Base-by-base conservation (phyloP, 1,140 invertebrate genomes). In the Diprion similis region DNA sequence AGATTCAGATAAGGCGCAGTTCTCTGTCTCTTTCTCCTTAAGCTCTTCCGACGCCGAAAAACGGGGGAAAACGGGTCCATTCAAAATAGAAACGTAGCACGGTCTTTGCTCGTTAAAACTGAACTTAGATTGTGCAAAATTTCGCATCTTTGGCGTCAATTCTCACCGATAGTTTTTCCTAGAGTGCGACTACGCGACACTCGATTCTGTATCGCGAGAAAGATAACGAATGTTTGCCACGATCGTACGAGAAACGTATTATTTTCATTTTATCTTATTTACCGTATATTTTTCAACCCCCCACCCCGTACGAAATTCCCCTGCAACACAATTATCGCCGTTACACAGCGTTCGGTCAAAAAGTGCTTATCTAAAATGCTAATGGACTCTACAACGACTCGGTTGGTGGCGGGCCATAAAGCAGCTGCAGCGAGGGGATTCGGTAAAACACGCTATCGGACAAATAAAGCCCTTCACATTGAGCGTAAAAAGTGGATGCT, bases 331-430 rank as follows among this genome's bases (percentile, higher is more conserved):
- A 59, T 59, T 59, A 59, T 59, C 51, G 51, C 51, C 24, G 24
- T 37, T 37, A 17, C 51, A 59, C 11, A 9, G n/a, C 51, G 24
- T 37, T 13, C 51, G 9, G 11, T 59, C 51, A 59, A 59, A 59
- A 59, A 59, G 51, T 17, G 51, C 51, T 59, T 59, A 59, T 59
- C 51, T 59, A 8, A 59, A 59, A 59, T 59, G 51, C 51, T 59
- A 59, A 59, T 59, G 51, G 51, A 59, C 51, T 59, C n/a, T 59
- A 6, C 24, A 59, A 59, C 51, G 51, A 59, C 51, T 59, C 51
- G 51, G 24, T 17, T 15, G 51, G 6, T 9, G 24, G 24, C 24
- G 24, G 11, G n/a, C 51, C n/a, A 59, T 17, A 17, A 59, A 59
- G 51, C 24, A 37, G 24, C 24, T 37, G 24, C 24, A 37, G 24